Base-by-base conservation (phyloP, 30 jellyfish, hydroid and myxozoan genomes). In the Cassiopea andromeda region DNA sequence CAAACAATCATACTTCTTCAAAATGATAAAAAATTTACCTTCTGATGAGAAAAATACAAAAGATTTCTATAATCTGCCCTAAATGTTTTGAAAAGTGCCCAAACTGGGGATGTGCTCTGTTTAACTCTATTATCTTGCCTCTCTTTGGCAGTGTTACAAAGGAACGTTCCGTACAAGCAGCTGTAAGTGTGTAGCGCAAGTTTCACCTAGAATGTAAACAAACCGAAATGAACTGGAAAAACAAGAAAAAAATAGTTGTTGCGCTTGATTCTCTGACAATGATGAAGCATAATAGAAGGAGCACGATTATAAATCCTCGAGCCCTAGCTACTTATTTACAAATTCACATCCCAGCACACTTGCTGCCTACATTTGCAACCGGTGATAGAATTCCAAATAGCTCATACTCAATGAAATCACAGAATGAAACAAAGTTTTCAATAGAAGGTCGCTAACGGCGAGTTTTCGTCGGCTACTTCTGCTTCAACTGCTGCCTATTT, bases 91-190 rank as follows among this genome's bases (percentile, higher is more conserved):
- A 89, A 83, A 84, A 91, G 60, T 48, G 89, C 87, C 99, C 99
- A 95, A 48, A 95, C 70, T 13, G 98, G 89, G 6, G 86, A 60
- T 38, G 99, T 95, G 19, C 82, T 87, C 69, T 77, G 89, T 69
- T 81, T 87, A 73, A 91, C 27, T 82, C 82, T 87, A 48, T 49
- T 48, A 8, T 95, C 96, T 45, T 77, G 97, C 57, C 97, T 66
- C 73, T 90, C 99, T 58, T 83, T 81, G 46, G 90, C 69, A 47
- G 79, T 90, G 93, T 95, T 95, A 81, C 99, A 95, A 59, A 95
- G 89, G 68, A 95, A 95, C 14, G 98, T 90, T 47, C 99, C 99
- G 59, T 77, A 95, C 75, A 95, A 60, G 69, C 99, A 91, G 89
- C 99, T 95, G 91, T 95, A 91, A 14, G 93, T 91, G 60, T 95